Evolutionary conservation across 2,797 vertebrate species (phyloP).

Genomic region (Sebastes minor): DNA sequence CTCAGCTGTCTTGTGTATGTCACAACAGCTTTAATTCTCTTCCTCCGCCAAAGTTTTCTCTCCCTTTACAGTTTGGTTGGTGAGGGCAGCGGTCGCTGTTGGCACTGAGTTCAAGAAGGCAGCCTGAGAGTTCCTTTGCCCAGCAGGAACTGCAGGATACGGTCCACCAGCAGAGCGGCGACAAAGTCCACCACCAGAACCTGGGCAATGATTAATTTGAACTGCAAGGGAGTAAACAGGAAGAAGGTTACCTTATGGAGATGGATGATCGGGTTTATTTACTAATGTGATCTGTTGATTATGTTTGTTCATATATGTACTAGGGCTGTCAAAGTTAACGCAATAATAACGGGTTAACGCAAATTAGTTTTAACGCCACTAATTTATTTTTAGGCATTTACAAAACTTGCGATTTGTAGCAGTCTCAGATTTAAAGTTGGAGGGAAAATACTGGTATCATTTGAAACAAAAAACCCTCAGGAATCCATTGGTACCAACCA

Average conservation of each 20-base stretch:
- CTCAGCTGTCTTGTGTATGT: slow-evolving; percentile 59
- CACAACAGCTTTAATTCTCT: slow-evolving; percentile 57
- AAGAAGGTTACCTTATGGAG: not conserved
- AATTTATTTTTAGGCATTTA: no score
- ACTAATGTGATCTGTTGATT: no score
- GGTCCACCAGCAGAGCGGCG: slow-evolving; percentile 88
- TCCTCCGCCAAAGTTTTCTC: slow-evolving; percentile 50
- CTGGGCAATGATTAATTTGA: slow-evolving; percentile 92
- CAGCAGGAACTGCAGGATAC: slow-evolving; percentile 90
- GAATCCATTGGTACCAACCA: no score
- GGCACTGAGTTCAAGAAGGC: slow-evolving; percentile 90
- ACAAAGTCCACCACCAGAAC: slow-evolving; percentile 92
- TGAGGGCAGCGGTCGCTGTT: slow-evolving; percentile 75
- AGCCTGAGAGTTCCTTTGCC: slow-evolving; percentile 92
- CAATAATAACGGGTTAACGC: no score
- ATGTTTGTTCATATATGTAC: no score
- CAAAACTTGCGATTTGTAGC: no score
- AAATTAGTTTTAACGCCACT: no score
- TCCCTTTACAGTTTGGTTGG: slow-evolving; percentile 78
- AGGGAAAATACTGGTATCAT: no score
- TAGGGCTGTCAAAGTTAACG: not conserved
- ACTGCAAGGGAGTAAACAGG: slow-evolving; percentile 76
- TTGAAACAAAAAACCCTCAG: rapidly evolving
- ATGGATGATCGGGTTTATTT: no score
- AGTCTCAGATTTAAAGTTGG: no score